phyloP scores from a whole-genome alignment of 2,888 invertebrate species.

The Ophraella communa region DNA sequence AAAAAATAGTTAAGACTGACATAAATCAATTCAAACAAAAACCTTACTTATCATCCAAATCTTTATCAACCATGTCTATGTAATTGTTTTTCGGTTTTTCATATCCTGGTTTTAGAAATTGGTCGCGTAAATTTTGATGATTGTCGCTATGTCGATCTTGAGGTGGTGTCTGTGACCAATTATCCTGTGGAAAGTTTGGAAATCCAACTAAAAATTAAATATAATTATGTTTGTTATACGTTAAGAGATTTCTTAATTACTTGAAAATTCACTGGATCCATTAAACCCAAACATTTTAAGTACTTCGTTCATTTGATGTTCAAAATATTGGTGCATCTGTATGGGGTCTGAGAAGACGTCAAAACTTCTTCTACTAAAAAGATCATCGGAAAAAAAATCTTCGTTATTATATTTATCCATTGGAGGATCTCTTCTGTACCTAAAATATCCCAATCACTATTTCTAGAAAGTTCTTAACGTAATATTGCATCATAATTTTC shows the following conservation, averaged over 20 bases:
- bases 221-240: background rate
- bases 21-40: background rate
- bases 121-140: conserved; percentile 58
- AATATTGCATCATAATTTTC: background rate
- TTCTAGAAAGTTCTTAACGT: background rate
- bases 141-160: conserved; percentile 11
- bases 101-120: conserved; percentile 64
- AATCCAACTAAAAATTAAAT: conserved; percentile 31
- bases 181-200: conserved; percentile 28
- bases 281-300: conserved; percentile 61
- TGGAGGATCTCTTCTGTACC: background rate
- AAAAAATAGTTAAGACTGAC: background rate
- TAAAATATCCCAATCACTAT: background rate
- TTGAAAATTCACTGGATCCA: conserved; percentile 34
- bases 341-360: conserved; percentile 66
- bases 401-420: background rate
- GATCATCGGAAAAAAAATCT: background rate
- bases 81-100: conserved; percentile 43
- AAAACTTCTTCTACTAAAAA: conserved; percentile 53
- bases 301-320: conserved; percentile 66
- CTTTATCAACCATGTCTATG: conserved; percentile 46
- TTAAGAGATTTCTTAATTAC: conserved; percentile 27
- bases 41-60: conserved; percentile 44
- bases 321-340: conserved; percentile 68
- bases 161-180: conserved; percentile 9